Conservation (phyloP, 1,140 invertebrate genomes). For the Drosophila serrata region DNA sequence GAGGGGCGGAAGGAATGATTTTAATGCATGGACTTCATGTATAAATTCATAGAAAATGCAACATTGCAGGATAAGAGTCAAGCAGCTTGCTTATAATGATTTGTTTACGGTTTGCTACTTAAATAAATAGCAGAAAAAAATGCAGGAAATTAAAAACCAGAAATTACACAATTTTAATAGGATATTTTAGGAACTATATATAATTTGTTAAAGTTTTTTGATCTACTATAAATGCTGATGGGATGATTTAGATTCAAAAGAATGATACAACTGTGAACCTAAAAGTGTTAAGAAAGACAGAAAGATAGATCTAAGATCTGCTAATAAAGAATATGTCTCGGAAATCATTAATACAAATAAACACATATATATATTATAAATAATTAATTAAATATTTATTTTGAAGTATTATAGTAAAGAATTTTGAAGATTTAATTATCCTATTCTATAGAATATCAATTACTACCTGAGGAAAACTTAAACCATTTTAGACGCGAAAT, state of each 20-base stretch:
- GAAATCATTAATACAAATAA: too few species aligned
- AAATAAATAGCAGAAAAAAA: not conserved
- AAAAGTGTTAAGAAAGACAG: too few species aligned
- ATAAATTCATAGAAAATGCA: slow-evolving; percentile 40
- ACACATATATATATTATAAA: too few species aligned
- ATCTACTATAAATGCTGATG: too few species aligned
- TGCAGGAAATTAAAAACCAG: not conserved
- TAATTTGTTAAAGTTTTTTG: too few species aligned
- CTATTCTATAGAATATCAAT: not conserved
- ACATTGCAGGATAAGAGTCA: slow-evolving; percentile 15
- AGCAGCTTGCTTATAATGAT: slow-evolving; percentile 11
- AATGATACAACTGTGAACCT: too few species aligned
- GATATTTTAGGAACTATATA: not conserved
- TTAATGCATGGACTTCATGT: slow-evolving; percentile 34
- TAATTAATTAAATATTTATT: too few species aligned
- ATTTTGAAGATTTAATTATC: too few species aligned
- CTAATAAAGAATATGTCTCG: too few species aligned
- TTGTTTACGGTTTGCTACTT: not conserved
- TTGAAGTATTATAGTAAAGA: too few species aligned
- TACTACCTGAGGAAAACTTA: not conserved
- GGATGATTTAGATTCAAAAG: too few species aligned
- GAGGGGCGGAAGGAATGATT: not conserved
- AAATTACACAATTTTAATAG: not conserved
- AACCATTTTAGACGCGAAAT: not conserved
- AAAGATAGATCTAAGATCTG: too few species aligned